Base-by-base conservation (phyloP, 1,140 invertebrate genomes). In the Hesperophylax magnus region DNA sequence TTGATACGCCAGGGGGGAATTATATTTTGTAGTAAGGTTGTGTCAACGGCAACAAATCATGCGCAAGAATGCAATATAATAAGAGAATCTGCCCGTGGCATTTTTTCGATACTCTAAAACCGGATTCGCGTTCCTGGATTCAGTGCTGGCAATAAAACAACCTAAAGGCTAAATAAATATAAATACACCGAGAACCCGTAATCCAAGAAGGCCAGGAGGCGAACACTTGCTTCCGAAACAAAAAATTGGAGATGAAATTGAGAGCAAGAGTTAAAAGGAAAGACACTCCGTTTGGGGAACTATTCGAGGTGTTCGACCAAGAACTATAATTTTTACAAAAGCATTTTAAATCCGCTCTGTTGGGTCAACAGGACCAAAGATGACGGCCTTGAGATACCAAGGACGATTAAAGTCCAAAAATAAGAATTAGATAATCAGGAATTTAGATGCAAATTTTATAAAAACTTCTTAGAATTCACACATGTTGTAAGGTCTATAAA, bases 311-410 rank as follows among this genome's bases (percentile, higher is more conserved):
- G 24, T 22, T 31, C 17, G 63, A 31, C 24, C 22, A 27, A 67
- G 27, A 31, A 7, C 9, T 15, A 31, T 22, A 9, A 4, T 67
- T 39, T 22, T 15, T 67, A 34, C 31, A 11, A 22, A 17, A 11
- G 11, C 27, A 31, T 11, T n/a, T 39, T 31, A 24, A 31, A 47
- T 47, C 39, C 9, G 39, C 11, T 47, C 14, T 47, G 39, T 47
- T 14, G 65, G 65, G 15, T 52, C 65, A 0, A 47, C 39, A 17
- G n/a, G 52, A 72, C 8, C 47, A 20, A 31, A 72, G 69, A 52
- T 22, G 69, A 72, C 47, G 69, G 52, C 69, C 69, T 72, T 72
- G 69, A 15, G 22, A 15, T 17, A 27, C 9, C 69, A 72, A 72
- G 69, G 69, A 72, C 69, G 52, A 72, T 53, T 52, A 18, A 20